Base-by-base conservation (phyloP, 2,888 invertebrate genomes). In the Tipula lateralis region DNA sequence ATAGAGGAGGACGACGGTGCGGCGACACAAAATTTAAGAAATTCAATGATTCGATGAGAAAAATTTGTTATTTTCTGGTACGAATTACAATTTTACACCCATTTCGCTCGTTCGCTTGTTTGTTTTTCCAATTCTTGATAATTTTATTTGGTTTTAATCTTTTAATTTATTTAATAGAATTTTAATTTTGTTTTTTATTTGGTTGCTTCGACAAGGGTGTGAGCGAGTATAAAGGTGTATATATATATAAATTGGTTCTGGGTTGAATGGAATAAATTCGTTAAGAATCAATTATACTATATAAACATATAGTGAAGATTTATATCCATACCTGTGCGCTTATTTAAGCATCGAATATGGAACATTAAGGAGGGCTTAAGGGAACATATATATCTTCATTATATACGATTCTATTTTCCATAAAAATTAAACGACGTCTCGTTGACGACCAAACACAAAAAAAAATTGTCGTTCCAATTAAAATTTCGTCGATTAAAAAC, bases 81-180 rank as follows among this genome's bases (percentile, higher is more conserved):
- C 1, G 1, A 66, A 24, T 24, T 66, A 24, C 24, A 66, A 24
- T 24, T 66, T 66, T 66, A 24, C 66, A 66, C 24, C 24, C 66
- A 66, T 24, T 66, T 66, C 66, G 9, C 9, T 66, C 44, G 44
- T 44, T 44, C 44, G 16, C 16, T 24, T 66, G 24, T 66, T 66
- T 66, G 24, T 19, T 66, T 66, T 24, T 12, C 66, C 66, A n/a
- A n/a, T n/a, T n/a, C n/a, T n/a, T n/a, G 66, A 66, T 66, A 66
- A 66, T 66, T 66, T 66, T 66, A 24, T 66, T 66, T 66, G 66
- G 24, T 66, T 66, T 66, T 66, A 66, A 66, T 66, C 66, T 66
- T 66, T 66, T 66, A 66, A 66, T 66, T 66, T 66, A 66, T 66
- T 66, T 66, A 66, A 66, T 66, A 66, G 66, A 66, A 66, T 66